These are phyloP conservation scores for Homalodisca vitripennis DNA, from an alignment of 1,140 invertebrate genomes.

Conservation along the genomic window DNA sequence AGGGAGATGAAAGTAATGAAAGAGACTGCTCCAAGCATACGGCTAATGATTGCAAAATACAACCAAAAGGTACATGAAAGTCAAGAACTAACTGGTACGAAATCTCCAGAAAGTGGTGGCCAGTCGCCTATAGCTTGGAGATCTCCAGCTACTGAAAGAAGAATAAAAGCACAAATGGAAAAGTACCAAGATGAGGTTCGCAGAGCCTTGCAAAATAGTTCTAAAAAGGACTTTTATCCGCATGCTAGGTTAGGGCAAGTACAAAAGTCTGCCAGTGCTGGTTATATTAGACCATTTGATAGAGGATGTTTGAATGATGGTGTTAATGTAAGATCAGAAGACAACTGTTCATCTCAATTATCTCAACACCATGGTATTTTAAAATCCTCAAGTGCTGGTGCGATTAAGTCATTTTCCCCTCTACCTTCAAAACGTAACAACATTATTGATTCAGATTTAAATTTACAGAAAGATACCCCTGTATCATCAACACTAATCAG, in stretches of 20 bases:
- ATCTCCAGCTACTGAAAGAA: slow-evolving; percentile 56
- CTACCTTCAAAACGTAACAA: slow-evolving; percentile 23
- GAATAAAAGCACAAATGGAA: slow-evolving; percentile 56
- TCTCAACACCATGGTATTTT: slow-evolving; percentile 34
- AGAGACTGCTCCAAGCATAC: slow-evolving; percentile 63
- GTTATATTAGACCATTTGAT: slow-evolving; percentile 44
- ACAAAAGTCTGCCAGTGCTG: slow-evolving; percentile 59
- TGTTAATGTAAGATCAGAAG: slow-evolving; percentile 32
- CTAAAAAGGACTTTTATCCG: slow-evolving; percentile 26
- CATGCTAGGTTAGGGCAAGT: slow-evolving; percentile 46
- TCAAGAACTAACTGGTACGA: slow-evolving; percentile 43
- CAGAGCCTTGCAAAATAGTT: slow-evolving; percentile 19
- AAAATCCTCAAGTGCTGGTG: slow-evolving; percentile 48
- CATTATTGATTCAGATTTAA: slow-evolving; percentile 5
- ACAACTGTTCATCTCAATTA: slow-evolving; percentile 23
- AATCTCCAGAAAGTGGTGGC: slow-evolving; percentile 55
- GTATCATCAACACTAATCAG: background rate
- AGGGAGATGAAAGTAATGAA: slow-evolving; percentile 45
- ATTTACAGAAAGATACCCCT: background rate
- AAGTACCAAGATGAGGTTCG: slow-evolving; percentile 54
- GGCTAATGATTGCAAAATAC: slow-evolving; percentile 65
- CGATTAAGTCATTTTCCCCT: slow-evolving; percentile 43
- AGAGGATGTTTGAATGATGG: slow-evolving; percentile 25
- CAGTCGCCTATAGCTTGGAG: slow-evolving; percentile 58
- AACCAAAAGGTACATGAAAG: slow-evolving; percentile 49